Evolutionary conservation across 2,888 invertebrate species (phyloP), one percentile per base, ranked within the genome.

Genomic region (Limnephilus lunatus): DNA sequence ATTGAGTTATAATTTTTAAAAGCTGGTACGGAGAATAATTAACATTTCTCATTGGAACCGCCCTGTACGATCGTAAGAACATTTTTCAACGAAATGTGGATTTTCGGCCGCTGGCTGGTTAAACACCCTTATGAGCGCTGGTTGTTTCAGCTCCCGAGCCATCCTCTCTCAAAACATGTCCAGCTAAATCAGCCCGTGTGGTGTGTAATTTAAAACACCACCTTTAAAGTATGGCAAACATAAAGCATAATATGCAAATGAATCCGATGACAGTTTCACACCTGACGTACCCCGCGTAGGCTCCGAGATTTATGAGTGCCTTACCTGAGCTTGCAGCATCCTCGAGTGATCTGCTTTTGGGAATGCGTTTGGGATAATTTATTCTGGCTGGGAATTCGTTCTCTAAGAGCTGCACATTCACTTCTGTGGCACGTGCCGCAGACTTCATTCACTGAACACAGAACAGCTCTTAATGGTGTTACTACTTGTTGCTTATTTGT

Each of bases 311-410:
- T 44, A 32, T 25, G 19, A 89, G 88, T 80, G 44, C 80, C 35
- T 11, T 30, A 87, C 53, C 80, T 35, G 39, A 31, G 68, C 25
- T 68, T 31, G 80, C 68, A 80, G 35, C 81, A 89, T 32, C 68
- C 35, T 25, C 85, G 83, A 44, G 25, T 44, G 88, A 35, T 39
- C 80, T 89, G n/a, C 81, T 81, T 44, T 31, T 19, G 90, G 82
- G 90, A 90, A 90, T 90, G 90, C 53, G 82, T 82, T 90, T 82
- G 90, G 90, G 90, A 90, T 90, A 90, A 90, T 90, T 90, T 90
- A 90, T 90, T 90, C 90, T 44, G 53, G 32, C 90, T 82, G 90
- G 82, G 82, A 82, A 90, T 82, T 81, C 90, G 53, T 90, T 90
- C 90, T 81, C 90, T 30, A 35, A 82, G 90, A 90, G 90, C 48